phyloP scores from a whole-genome alignment of 1,140 invertebrate species.

The Drosophila auraria region DNA sequence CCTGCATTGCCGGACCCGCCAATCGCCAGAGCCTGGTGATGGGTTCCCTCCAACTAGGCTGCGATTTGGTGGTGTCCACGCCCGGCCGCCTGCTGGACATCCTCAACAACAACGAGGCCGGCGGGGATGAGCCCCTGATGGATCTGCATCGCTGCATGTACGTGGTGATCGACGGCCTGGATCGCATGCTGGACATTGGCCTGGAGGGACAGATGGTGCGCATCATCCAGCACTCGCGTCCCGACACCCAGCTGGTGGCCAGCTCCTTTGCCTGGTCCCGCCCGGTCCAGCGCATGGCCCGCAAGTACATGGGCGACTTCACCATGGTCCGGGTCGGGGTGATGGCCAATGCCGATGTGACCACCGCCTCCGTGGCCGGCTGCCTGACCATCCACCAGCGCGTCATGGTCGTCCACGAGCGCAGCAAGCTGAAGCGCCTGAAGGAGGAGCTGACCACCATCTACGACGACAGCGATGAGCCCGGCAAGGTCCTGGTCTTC shows the following conservation, averaged over 20 bases:
- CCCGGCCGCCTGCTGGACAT: slow-evolving; percentile 98
- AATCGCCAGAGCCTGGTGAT: slow-evolving; percentile 92
- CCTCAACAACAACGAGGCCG: slow-evolving; percentile 90
- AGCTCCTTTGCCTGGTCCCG: slow-evolving; percentile 99
- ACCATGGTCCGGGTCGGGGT: slow-evolving; percentile 1
- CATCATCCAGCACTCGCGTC: slow-evolving; percentile 93
- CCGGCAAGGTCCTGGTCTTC: slow-evolving; percentile 32
- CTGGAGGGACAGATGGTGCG: slow-evolving; percentile 91
- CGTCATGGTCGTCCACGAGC: not conserved
- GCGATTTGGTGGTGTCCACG: slow-evolving; percentile 95
- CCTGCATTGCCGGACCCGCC: slow-evolving; percentile 96
- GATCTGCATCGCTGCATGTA: slow-evolving; percentile 94
- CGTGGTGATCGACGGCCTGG: slow-evolving; percentile 97
- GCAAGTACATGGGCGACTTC: slow-evolving; percentile 9
- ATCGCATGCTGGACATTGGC: slow-evolving; percentile 99
- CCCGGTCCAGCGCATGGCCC: slow-evolving; percentile 89
- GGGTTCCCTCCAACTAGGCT: slow-evolving; percentile 91
- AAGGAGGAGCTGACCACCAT: slow-evolving; percentile 14
- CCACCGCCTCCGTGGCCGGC: not conserved
- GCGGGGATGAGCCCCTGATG: slow-evolving; percentile 87
- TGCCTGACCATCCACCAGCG: not conserved
- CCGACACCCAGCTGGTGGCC: slow-evolving; percentile 97
- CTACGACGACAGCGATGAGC: not conserved
- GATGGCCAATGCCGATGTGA: not conserved
- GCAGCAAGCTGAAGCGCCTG: not conserved